Evolutionary conservation across 2,888 invertebrate genomes (phyloP), one percentile per base, ranked within the genome.

Genomic region (Lasioglossum morio): DNA sequence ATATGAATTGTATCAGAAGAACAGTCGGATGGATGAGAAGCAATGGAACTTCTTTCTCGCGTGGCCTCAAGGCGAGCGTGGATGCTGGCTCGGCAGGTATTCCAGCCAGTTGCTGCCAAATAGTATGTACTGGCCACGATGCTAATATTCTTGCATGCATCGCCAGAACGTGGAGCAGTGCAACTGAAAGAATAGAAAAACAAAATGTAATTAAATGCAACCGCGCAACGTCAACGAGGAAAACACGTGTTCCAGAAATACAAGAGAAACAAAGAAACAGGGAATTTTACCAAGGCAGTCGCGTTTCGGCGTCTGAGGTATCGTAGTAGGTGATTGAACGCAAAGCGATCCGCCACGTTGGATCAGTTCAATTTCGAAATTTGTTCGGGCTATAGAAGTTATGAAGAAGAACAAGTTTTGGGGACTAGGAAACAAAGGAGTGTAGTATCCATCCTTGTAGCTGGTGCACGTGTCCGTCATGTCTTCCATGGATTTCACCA

Each of bases 401-500:
- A 98, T 98, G 95, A 99, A 99, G 79, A 98, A 96, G 94, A 98
- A 98, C 88, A 99, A 96, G 93, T 97, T 97, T 92, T 98, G 97
- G 84, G 97, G 96, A 91, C 97, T 97, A 90, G 97, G 96, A 5
- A 30, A 63, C 19, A 63, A 63, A 30, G 96, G 96, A 87, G 96
- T 96, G 79, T 97, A 96, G 96, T 97, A 97, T 92, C 97, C 97
- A 93, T 97, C 97, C 92, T 97, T 97, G 86, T 97, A 96, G 94
- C 98, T 97, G 7, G 99, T 98, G 89, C 97, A 97, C 12, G 10
- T 57, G 93, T 97, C 97, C 10, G 98, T 98, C 97, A 99, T 98
- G 95, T 98, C 98, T 94, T 98, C 98, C 98, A 99, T 99, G 43
- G 98, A 97, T 93, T 98, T 98, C 70, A 98, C 98, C 97, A 99